Evolutionary conservation across 2,113 vertebrate genomes (phyloP).

Genomic region (Cochlearius cochlearius): DNA sequence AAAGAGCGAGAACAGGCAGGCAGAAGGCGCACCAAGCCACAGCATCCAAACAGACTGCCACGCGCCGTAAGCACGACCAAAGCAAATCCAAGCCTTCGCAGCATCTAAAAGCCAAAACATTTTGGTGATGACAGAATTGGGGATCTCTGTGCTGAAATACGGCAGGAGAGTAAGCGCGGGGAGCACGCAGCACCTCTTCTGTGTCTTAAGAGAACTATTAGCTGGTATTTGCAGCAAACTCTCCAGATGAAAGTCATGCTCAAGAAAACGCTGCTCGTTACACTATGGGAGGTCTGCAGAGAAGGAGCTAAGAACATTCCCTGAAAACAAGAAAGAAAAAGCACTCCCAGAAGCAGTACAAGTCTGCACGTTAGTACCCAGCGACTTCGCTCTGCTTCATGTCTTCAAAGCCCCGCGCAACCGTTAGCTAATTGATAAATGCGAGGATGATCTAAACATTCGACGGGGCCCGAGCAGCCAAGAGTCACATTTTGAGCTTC

Average conservation of each 20-base stretch:
- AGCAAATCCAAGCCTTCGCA: background rate
- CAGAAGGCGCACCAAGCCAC: background rate
- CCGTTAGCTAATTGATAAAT: background rate
- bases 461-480: background rate
- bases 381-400: background rate
- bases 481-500: background rate
- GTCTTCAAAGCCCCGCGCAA: background rate
- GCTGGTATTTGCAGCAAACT: background rate
- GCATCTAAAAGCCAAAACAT: background rate
- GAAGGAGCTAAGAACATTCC: background rate
- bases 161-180: fast-evolving
- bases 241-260: background rate
- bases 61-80: fast-evolving
- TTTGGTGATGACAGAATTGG: background rate
- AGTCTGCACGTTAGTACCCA: background rate
- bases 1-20: background rate
- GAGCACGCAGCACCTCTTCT: background rate
- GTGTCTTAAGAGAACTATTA: background rate
- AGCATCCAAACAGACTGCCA: background rate
- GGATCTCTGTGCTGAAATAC: background rate
- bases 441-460: background rate
- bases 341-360: background rate
- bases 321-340: background rate
- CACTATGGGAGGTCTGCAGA: background rate
- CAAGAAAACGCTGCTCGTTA: background rate